phyloP scores from a whole-genome alignment of 2,888 invertebrate genomes.

The Iselma pallidipennis region DNA sequence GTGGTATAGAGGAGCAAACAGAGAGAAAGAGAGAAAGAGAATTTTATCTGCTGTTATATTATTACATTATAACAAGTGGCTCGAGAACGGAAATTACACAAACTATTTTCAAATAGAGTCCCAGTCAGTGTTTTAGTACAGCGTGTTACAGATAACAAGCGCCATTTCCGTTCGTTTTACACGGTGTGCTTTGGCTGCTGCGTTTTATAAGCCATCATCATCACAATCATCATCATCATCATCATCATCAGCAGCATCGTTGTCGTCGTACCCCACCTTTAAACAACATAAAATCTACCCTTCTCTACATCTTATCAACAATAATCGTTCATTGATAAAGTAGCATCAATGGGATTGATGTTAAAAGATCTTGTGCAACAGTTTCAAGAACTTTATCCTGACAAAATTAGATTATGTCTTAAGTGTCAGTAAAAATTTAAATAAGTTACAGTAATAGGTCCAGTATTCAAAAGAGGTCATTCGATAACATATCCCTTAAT shows the following conservation, averaged over 20 bases:
- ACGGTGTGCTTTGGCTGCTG: constrained; percentile 29
- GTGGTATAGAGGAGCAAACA: not conserved
- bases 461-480: too few species aligned
- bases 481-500: too few species aligned
- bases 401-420: too few species aligned
- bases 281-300: not conserved
- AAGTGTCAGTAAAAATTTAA: too few species aligned
- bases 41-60: constrained; percentile 52
- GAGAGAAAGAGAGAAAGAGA: constrained; percentile 28
- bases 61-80: constrained; percentile 57
- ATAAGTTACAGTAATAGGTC: too few species aligned
- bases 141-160: constrained; percentile 53
- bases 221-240: not conserved
- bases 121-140: constrained; percentile 54
- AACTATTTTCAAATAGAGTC: constrained; percentile 58
- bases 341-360: too few species aligned
- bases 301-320: not conserved
- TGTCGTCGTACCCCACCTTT: not conserved
- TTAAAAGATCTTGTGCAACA: too few species aligned
- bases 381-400: too few species aligned
- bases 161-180: constrained; percentile 55
- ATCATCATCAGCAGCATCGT: not conserved
- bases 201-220: not conserved
- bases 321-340: not conserved
- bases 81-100: constrained; percentile 57